phyloP scores from a whole-genome alignment of 2,113 vertebrate genomes.

The Cacatua alba region DNA sequence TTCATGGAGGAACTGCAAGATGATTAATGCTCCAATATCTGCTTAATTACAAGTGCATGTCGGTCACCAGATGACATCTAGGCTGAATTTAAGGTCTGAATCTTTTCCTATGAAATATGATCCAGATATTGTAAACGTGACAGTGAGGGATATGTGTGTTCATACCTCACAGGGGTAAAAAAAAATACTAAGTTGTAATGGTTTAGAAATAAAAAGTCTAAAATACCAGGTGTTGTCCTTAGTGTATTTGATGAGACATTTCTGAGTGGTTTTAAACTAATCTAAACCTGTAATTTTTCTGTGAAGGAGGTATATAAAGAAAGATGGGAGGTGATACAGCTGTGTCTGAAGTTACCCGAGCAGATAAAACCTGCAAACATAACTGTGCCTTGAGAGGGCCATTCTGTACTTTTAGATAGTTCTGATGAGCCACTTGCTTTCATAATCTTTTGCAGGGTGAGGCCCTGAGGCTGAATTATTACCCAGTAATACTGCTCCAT shows the following conservation, averaged over 20 bases:
- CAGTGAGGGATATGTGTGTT: not conserved
- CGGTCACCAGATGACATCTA: not conserved
- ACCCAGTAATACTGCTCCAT: not conserved
- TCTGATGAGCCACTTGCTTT: not conserved
- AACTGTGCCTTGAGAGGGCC: not conserved
- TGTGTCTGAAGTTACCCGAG: not conserved
- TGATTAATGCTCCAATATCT: not conserved
- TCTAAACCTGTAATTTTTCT: not conserved
- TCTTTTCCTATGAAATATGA: not conserved
- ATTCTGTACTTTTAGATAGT: not conserved
- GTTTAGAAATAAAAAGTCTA: not conserved
- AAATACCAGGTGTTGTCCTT: not conserved
- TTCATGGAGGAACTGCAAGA: not conserved
- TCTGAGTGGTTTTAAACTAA: not conserved
- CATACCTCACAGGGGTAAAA: not conserved
- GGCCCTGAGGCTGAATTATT: not conserved
- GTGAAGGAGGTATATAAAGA: not conserved
- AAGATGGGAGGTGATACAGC: accelerated
- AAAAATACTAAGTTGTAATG: not conserved
- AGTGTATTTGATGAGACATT: not conserved
- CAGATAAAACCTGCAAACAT: not conserved
- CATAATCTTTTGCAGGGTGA: not conserved
- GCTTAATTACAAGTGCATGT: not conserved
- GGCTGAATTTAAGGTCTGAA: not conserved
- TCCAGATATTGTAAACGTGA: not conserved